phyloP scores from a whole-genome alignment of 2,797 vertebrate species.

The Rhinatrema bivittatum region DNA sequence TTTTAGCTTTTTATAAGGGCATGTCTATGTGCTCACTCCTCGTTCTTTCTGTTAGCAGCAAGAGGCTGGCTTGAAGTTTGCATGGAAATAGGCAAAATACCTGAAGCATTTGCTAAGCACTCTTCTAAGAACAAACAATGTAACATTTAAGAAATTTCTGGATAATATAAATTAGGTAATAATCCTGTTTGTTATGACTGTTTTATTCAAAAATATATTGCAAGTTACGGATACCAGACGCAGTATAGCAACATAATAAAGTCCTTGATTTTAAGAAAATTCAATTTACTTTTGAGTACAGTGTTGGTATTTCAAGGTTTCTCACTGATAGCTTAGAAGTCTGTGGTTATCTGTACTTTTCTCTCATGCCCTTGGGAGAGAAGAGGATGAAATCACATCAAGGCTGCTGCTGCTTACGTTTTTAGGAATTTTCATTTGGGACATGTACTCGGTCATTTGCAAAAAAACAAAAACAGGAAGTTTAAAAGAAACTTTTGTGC shows the following conservation, averaged over 20 bases:
- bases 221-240: constrained; percentile 43
- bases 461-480: no score
- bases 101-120: constrained; percentile 8
- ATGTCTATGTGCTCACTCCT: no score
- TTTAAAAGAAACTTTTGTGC: no score
- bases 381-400: constrained; percentile 48
- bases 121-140: no score
- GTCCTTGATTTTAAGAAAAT: no score
- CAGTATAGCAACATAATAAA: constrained; percentile 49
- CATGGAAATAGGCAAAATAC: constrained; percentile 2
- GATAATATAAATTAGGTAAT: constrained; percentile 35
- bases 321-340: constrained; percentile 52
- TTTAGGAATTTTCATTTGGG: constrained; percentile 55
- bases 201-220: constrained; percentile 42
- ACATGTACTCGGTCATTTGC: no score
- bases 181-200: constrained; percentile 42
- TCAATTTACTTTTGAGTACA: constrained; percentile 47
- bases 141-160: constrained; percentile 20
- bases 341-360: constrained; percentile 51
- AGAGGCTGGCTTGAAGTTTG: constrained; percentile 18
- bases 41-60: constrained; percentile 1
- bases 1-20: no score
- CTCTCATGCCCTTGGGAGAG: constrained; percentile 50
- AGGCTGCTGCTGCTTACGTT: constrained; percentile 37
- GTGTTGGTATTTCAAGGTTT: constrained; percentile 50